Evolutionary conservation across 2,888 invertebrate species (phyloP).

Genomic region (Drosophila antonietae): DNA sequence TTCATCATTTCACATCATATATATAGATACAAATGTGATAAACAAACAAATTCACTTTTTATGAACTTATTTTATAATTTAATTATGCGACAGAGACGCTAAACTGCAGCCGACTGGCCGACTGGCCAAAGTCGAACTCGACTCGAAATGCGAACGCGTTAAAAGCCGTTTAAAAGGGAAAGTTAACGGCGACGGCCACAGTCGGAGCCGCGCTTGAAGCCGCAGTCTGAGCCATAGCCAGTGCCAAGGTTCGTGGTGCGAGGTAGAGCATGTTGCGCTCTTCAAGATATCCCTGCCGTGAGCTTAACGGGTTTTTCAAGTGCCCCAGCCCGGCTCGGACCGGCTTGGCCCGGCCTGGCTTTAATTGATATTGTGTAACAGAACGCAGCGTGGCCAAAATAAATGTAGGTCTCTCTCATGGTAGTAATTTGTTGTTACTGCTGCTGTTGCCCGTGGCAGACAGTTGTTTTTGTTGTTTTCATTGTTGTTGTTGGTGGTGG

Average conservation of each 20-base stretch:
- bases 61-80: slow-evolving; percentile 79
- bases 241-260: slow-evolving; percentile 55
- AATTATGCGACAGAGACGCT: slow-evolving; percentile 56
- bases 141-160: slow-evolving; percentile 59
- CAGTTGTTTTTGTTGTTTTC: neutral
- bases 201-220: slow-evolving; percentile 25
- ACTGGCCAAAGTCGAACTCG: slow-evolving; percentile 44
- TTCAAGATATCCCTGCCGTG: slow-evolving; percentile 61
- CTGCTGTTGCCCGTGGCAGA: slow-evolving; percentile 45
- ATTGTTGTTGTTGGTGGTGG: neutral
- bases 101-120: slow-evolving; percentile 15
- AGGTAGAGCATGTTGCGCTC: slow-evolving; percentile 70
- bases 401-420: slow-evolving; percentile 67
- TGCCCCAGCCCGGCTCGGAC: slow-evolving; percentile 36
- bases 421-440: slow-evolving; percentile 55
- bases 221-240: slow-evolving; percentile 10
- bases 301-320: slow-evolving; percentile 76
- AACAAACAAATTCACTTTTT: slow-evolving; percentile 69
- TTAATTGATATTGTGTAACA: slow-evolving; percentile 78
- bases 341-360: slow-evolving; percentile 31
- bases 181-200: slow-evolving; percentile 64
- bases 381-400: slow-evolving; percentile 71
- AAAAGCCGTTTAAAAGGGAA: slow-evolving; percentile 79
- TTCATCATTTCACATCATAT: slow-evolving; percentile 29
- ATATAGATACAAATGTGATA: slow-evolving; percentile 50